Evolutionary conservation across 2,113 vertebrate species (phyloP).

Genomic region (Strix aluco): DNA sequence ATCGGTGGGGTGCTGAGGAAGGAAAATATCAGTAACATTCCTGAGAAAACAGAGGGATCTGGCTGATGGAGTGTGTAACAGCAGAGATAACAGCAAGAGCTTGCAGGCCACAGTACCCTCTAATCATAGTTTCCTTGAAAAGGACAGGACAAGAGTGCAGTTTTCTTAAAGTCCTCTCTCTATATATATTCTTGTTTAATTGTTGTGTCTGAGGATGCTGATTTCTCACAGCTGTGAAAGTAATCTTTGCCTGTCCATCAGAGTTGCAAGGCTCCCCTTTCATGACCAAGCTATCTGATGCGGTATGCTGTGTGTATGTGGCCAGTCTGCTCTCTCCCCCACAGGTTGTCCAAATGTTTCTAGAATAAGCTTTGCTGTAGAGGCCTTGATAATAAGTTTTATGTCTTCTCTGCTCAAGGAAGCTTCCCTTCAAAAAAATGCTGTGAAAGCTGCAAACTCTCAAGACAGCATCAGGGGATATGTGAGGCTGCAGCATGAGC

Average conservation of each 20-base stretch:
- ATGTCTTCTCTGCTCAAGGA: background rate
- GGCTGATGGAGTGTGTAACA: background rate
- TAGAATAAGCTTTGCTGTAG: background rate
- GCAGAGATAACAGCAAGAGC: background rate
- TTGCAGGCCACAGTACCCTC: background rate
- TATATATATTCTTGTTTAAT: background rate
- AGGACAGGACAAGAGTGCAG: background rate
- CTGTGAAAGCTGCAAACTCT: background rate
- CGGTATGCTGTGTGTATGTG: background rate
- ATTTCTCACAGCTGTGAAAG: background rate
- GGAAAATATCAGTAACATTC: background rate
- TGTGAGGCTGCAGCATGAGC: background rate
- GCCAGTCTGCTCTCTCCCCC: background rate
- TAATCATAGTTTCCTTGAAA: background rate
- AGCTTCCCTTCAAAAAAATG: background rate
- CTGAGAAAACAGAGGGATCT: background rate
- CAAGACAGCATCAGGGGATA: background rate
- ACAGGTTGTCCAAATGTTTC: background rate
- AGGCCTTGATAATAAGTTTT: background rate
- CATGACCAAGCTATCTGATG: background rate
- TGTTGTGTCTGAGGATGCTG: background rate
- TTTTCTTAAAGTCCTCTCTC: background rate
- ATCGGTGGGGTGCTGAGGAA: background rate
- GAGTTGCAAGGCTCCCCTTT: background rate
- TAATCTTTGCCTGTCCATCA: background rate